Base-by-base conservation (phyloP, 2,113 vertebrate genomes). In the Sebastes schlegelii region DNA sequence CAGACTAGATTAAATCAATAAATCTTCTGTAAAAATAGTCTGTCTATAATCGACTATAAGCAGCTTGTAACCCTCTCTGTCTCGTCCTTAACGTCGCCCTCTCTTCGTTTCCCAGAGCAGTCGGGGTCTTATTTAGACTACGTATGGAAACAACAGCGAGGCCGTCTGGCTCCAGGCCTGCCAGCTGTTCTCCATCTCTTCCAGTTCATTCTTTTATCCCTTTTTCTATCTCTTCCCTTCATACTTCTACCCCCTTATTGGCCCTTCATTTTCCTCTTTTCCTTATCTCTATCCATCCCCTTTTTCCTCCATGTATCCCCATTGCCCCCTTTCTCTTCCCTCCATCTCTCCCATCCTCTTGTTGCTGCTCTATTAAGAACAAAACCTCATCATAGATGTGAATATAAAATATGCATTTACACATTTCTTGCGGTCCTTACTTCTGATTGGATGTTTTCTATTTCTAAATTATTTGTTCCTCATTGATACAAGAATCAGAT, bases 71-170 rank as follows among this genome's bases (percentile, higher is more conserved):
- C 2, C 6, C 1, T 49, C 5, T n/a, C 0, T 8, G 6, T 48
- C 7, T 49, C n/a, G 7, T 71, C 58, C 74, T 51, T 79, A 66
- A 76, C 68, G 77, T 77, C 8, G 0, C 23, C 11, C 9, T 43
- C 66, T 67, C n/a, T 12, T 58, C 26, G n/a, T 74, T 88, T 88
- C 92, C 77, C 89, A 91, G 34, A 88, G 82, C 79, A 87, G 4
- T 2, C 1, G 8, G 2, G 0, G 0, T 54, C 8, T 81, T 88
- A 74, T 90, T 88, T 89, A 75, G 90, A 75, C 91, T 88, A 84
- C 16, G 23, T 6, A 21, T 58, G 7, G 57, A 74, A 70, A 86
- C 70, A 55, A 19, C 9, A 65, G 21, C 77, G 73, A 87, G 69
- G 82, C 65, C 54, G 5, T 61, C 64, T 19, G 54, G 58, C 42